Evolutionary conservation across 2,797 vertebrate genomes (phyloP).

Genomic region (Sebastes paucispinis): DNA sequence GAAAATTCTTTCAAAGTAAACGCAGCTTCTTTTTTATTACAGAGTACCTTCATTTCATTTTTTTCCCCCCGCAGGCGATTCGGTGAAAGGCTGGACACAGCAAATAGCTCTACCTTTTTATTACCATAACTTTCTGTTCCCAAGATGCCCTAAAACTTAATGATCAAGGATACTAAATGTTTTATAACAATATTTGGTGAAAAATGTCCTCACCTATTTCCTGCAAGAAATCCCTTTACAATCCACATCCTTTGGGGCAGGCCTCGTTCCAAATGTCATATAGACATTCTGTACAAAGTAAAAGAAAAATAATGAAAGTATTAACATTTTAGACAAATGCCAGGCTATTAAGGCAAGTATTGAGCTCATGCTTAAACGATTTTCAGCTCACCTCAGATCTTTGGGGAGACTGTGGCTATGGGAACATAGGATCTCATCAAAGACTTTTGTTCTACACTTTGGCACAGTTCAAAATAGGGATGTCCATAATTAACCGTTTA

Average conservation of each 20-base stretch:
- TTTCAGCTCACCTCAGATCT: not conserved
- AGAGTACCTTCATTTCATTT: not conserved
- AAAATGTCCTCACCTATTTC: not conserved
- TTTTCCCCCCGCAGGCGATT: not conserved
- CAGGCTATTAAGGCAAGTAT: not conserved
- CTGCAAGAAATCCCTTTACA: not conserved
- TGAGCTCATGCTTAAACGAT: not conserved
- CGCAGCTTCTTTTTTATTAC: not conserved
- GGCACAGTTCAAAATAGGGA: not conserved
- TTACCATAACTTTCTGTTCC: not conserved
- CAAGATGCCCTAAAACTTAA: not conserved
- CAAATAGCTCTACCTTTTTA: not conserved
- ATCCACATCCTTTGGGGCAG: not conserved
- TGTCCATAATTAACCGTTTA: too few species aligned
- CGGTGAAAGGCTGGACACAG: not conserved
- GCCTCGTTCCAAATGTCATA: not conserved
- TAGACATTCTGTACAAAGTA: not conserved
- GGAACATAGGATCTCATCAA: not conserved
- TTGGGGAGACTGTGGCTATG: not conserved
- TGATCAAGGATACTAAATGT: not conserved
- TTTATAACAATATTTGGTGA: constrained; percentile 5
- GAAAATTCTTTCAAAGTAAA: not conserved
- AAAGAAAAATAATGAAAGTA: not conserved
- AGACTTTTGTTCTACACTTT: not conserved
- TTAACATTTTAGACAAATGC: not conserved